Evolutionary conservation across 2,113 vertebrate species (phyloP).

Genomic region (Crocuta crocuta): DNA sequence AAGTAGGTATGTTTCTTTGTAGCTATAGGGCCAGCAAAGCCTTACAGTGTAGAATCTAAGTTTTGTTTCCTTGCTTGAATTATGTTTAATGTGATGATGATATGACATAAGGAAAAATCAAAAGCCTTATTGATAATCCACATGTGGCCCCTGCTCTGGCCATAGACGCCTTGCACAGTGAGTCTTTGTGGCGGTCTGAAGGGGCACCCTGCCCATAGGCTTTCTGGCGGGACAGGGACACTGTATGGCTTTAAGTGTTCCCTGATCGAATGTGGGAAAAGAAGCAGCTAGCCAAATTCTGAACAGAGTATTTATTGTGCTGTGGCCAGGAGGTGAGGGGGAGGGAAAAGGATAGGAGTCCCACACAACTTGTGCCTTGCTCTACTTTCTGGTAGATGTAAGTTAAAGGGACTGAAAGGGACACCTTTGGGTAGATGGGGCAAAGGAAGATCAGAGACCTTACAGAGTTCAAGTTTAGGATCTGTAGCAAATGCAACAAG

Average conservation of each 20-base stretch:
- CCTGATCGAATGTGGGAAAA: slow-evolving; percentile 77
- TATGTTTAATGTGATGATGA: slow-evolving; percentile 17
- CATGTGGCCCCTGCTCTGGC: neutral
- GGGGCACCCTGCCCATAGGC: slow-evolving; percentile 68
- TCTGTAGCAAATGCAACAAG: neutral
- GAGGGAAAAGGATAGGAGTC: neutral
- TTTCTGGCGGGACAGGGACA: slow-evolving; percentile 69
- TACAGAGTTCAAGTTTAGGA: neutral
- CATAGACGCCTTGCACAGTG: slow-evolving; percentile 42
- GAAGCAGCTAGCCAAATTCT: slow-evolving; percentile 69
- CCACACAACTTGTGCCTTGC: slow-evolving; percentile 14
- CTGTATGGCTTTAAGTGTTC: slow-evolving; percentile 76
- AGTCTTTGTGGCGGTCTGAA: slow-evolving; percentile 61
- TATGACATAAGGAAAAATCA: slow-evolving; percentile 58
- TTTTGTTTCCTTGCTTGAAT: slow-evolving; percentile 48
- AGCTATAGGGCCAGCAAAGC: neutral
- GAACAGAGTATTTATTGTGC: slow-evolving; percentile 80
- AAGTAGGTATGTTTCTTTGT: slow-evolving; percentile 11
- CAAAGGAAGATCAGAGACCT: neutral
- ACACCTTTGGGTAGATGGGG: slow-evolving; percentile 18
- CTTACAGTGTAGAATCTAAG: slow-evolving; percentile 11
- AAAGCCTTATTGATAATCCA: slow-evolving; percentile 73
- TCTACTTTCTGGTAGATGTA: slow-evolving; percentile 23
- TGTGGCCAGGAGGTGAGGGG: slow-evolving; percentile 59
- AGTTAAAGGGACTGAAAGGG: slow-evolving; percentile 27